Base-by-base conservation (phyloP, 2,113 vertebrate genomes). In the Toxotes jaculatrix region DNA sequence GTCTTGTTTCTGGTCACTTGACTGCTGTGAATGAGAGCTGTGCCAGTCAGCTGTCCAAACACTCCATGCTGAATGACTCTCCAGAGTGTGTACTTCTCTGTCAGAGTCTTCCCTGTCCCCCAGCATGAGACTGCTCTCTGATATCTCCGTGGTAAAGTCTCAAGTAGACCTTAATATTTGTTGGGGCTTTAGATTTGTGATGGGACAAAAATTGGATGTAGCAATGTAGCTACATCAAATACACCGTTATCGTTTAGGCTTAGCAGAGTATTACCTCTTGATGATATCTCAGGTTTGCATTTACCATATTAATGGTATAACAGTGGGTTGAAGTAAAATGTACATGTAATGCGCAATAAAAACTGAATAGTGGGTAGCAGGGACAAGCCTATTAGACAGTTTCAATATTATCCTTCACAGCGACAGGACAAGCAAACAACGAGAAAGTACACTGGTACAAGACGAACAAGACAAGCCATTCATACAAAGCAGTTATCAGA, bases 41-140 rank as follows among this genome's bases (percentile, higher is more conserved):
- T 77, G 84, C 70, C 66, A 80, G 86, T 93, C 92, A 93, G 92
- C 93, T 94, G 91, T 92, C 82, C 76, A 94, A 93, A 93, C 92
- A 92, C 87, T 88, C 79, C 40, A 47, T 16, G 76, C 69, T 89
- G 84, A 92, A 85, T 74, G 91, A 86, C 87, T 88, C 82, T 89
- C 47, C 68, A 83, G 65, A 60, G 79, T 90, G 87, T 87, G 82
- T 71, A 85, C 87, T 78, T 87, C 75, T 82, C 88, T 87, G 86
- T 91, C 77, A 78, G 77, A 75, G 62, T 78, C 63, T 34, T 66
- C 61, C 64, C 55, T 65, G 17, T 77, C 55, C 34, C 76, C 79
- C 7, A 43, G 71, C n/a, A 68, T 76, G 84, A 77, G 57, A 42
- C 49, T 19, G 66, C 74, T 83, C 62, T 82, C 61, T 82, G 49